Evolutionary conservation across 2,113 vertebrate species (phyloP).

Genomic region (Triplophysa rosa): DNA sequence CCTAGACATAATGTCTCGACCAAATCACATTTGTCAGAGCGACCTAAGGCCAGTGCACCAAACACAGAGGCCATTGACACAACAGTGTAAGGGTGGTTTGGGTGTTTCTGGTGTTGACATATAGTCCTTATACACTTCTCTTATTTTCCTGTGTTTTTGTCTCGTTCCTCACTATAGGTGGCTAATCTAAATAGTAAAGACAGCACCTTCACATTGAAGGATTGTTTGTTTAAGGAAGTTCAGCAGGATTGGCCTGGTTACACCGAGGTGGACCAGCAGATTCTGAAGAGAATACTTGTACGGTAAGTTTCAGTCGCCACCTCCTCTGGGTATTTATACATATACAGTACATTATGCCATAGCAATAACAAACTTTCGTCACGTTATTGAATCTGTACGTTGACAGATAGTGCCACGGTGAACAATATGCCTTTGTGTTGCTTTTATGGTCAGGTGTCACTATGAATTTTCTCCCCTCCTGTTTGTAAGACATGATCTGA

Average conservation of each 20-base stretch:
- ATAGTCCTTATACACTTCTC: background rate
- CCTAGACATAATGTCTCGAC: background rate
- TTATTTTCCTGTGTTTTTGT: background rate
- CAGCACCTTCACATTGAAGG: constrained; percentile 89
- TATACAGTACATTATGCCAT: background rate
- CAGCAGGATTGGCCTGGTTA: constrained; percentile 97
- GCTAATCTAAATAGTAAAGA: constrained; percentile 88
- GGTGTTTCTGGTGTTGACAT: background rate
- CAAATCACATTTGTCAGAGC: constrained; percentile 19
- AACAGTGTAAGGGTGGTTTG: background rate
- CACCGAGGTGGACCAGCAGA: constrained; percentile 91
- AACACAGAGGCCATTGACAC: background rate
- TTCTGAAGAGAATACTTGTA: constrained; percentile 89
- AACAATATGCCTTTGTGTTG: background rate
- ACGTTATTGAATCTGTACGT: background rate
- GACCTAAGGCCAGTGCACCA: background rate
- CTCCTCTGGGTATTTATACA: background rate
- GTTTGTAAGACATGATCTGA: background rate
- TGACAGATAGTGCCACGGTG: background rate
- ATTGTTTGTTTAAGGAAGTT: constrained; percentile 88
- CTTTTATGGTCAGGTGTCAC: background rate
- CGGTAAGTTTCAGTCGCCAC: constrained; percentile 71
- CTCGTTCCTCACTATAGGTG: constrained; percentile 74
- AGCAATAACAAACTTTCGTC: background rate
- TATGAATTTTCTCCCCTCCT: background rate